Base-by-base conservation (phyloP, 2,113 vertebrate species). In the Dromaius novaehollandiae region DNA sequence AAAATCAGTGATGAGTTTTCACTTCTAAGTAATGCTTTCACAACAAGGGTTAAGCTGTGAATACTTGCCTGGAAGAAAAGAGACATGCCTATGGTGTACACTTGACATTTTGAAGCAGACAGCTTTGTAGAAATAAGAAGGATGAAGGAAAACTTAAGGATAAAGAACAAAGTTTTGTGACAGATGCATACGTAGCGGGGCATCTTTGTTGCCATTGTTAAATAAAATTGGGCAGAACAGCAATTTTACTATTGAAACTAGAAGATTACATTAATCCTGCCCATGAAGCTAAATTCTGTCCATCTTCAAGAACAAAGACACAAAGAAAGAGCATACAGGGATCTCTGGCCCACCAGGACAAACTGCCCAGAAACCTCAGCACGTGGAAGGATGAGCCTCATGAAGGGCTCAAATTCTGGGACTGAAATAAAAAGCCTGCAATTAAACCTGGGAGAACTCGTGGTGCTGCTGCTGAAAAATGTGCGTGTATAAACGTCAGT, bases 11-110 rank as follows among this genome's bases (percentile, higher is more conserved):
- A 96, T 30, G 98, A 95, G 75, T 98, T 96, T 88, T 97, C 97
- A 98, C 98, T 98, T 56, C 87, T 95, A 86, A 98, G 97, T 50
- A 98, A 98, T 21, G 98, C 99, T 22, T 97, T 98, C 56, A 99
- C 96, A 42, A 94, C 96, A 96, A 99, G 97, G 61, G 98, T 94
- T 69, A 99, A 95, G 74, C 96, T 98, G 93, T 98, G 98, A 97
- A 99, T 99, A 86, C 97, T 98, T 25, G 98, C 97, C 99, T 99
- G 96, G 20, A 98, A 98, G 83, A 91, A 92, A 66, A 92, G 4
- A 90, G 15, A 65, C 82, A 38, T 70, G 16, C 4, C 53, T 69
- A 2, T 19, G 15, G 30, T 68, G 94, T 63, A 44, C 6, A 58
- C 10, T 34, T 46, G 11, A 4, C 58, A 70, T 86, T 90, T 79